Percentiles rank a stretch among this genome's conserved stretches.
Evolutionary conservation across 2,888 invertebrate species (phyloP).

Genomic region (Tachystola acroxantha): DNA sequence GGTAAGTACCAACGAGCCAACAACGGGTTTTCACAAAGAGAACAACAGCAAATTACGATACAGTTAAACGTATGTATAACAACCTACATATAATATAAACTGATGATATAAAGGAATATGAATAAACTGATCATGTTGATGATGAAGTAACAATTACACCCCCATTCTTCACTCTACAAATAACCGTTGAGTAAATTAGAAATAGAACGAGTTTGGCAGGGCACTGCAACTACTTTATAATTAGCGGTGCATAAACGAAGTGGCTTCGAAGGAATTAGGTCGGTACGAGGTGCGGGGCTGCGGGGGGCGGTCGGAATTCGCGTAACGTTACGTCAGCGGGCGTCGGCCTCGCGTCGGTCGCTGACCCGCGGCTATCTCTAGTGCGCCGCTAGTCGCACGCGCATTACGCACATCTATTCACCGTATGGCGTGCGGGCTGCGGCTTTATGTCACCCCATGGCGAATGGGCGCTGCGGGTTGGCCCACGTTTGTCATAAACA

Average conservation of each 20-base stretch:
- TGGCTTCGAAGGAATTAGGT: slow-evolving; percentile 75
- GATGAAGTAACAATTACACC: too few species aligned
- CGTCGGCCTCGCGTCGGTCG: slow-evolving; percentile 71
- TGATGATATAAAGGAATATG: too few species aligned
- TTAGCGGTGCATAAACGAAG: slow-evolving; percentile 72
- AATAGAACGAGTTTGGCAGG: slow-evolving; percentile 61
- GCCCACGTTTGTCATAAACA: too few species aligned
- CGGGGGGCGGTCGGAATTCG: slow-evolving; percentile 62
- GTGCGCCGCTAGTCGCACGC: slow-evolving; percentile 57
- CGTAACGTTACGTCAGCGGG: slow-evolving; percentile 77
- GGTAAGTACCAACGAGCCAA: too few species aligned
- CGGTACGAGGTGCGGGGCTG: slow-evolving; percentile 43
- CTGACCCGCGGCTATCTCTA: slow-evolving; percentile 73
- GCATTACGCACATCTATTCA: slow-evolving; percentile 37
- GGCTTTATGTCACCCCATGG: background rate
- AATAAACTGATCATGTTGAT: too few species aligned
- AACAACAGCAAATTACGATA: too few species aligned
- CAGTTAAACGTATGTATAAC: too few species aligned
- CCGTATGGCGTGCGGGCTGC: slow-evolving; percentile 7
- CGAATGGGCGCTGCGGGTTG: background rate
- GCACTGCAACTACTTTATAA: slow-evolving; percentile 53
- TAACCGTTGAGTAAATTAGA: slow-evolving; percentile 48
- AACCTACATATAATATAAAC: too few species aligned
- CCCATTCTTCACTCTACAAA: slow-evolving; percentile 27
- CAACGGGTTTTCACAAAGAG: too few species aligned